Conservation (phyloP, 2,888 invertebrate genomes). For the Drosophila austrosaltans region DNA sequence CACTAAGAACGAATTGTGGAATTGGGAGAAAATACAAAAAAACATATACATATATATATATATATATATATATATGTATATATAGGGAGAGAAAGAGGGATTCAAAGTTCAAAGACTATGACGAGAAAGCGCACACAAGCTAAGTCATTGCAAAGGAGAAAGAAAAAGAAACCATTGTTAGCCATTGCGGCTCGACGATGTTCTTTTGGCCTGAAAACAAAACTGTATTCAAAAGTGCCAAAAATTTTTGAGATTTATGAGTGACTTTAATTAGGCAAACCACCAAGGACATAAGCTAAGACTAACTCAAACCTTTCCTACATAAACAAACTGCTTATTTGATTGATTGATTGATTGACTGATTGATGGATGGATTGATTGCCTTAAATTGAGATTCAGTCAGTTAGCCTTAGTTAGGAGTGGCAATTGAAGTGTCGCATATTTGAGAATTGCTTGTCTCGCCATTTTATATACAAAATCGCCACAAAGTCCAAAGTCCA, state of each 20-base stretch:
- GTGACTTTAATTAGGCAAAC: constrained; percentile 72
- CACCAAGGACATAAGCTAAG: neutral
- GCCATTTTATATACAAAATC: constrained; percentile 35
- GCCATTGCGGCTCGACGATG: neutral
- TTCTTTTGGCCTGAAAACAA: constrained; percentile 29
- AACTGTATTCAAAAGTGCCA: neutral
- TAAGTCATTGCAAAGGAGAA: neutral
- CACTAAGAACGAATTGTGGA: constrained; percentile 39
- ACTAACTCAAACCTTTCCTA: neutral
- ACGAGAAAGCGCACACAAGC: constrained; percentile 40
- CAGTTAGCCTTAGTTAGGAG: constrained; percentile 40
- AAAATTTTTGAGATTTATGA: constrained; percentile 72
- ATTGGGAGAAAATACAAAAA: neutral
- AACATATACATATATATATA: constrained; percentile 17
- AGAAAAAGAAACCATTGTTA: neutral
- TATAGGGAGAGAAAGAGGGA: neutral
- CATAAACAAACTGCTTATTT: neutral
- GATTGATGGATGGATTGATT: constrained; percentile 65
- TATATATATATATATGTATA: neutral
- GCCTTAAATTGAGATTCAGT: constrained; percentile 70
- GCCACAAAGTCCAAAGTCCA: constrained; percentile 46
- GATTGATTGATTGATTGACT: no score
- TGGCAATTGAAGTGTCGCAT: constrained; percentile 75
- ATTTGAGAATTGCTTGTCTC: constrained; percentile 62
- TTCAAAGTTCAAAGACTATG: constrained; percentile 15